Evolutionary conservation across 37 sponge, comb jelly and placozoan species (phyloP).

Genomic region (Theonella swinhoei): DNA sequence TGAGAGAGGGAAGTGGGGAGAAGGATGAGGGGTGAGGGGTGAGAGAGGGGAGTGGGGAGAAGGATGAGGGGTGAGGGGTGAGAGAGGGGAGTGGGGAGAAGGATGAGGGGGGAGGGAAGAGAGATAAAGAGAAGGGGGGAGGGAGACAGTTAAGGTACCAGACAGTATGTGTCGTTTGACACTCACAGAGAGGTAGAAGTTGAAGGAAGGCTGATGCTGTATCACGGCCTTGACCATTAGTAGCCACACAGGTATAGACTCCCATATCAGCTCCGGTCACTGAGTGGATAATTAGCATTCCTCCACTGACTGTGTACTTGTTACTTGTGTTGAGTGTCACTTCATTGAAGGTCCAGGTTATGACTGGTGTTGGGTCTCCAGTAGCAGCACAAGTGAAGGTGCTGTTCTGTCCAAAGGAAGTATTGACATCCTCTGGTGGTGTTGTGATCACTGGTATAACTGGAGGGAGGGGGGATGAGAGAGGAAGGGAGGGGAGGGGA

Average conservation of each 20-base stretch:
- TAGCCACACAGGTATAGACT: background rate
- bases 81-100: too few relatives aligned
- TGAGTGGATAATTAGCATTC: too few relatives aligned
- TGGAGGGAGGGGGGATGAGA: background rate
- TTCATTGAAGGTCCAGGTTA: conserved; percentile 26
- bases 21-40: too few relatives aligned
- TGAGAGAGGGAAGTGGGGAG: too few relatives aligned
- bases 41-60: too few relatives aligned
- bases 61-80: too few relatives aligned
- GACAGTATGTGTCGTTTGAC: too few relatives aligned
- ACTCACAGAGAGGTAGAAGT: background rate
- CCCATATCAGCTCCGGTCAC: background rate
- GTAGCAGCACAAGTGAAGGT: conserved; percentile 34
- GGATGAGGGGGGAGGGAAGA: too few relatives aligned
- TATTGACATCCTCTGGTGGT: background rate
- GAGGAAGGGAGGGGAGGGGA: too few relatives aligned
- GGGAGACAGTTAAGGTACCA: too few relatives aligned
- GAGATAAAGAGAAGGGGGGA: too few relatives aligned
- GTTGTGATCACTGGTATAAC: background rate
- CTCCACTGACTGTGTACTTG: background rate
- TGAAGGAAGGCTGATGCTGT: background rate
- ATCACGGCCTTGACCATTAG: background rate
- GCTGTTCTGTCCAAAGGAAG: background rate
- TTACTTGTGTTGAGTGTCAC: background rate
- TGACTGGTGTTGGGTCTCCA: conserved; percentile 28